Evolutionary conservation across 2,113 vertebrate species (phyloP).

Genomic region (Mellivora capensis): DNA sequence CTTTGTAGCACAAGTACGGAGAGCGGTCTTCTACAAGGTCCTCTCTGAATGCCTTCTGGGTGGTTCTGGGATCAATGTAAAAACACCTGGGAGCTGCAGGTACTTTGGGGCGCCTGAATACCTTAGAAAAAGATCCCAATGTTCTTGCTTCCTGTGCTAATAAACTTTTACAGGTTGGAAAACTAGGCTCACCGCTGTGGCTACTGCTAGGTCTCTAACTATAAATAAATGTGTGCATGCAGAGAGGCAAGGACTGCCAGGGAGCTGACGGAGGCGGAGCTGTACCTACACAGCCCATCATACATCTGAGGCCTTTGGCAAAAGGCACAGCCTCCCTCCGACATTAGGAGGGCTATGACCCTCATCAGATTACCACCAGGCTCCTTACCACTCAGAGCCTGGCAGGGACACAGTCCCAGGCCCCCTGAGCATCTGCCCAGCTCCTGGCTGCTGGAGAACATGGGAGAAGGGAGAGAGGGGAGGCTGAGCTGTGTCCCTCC

Average conservation of each 20-base stretch:
- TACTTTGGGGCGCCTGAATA: neutral
- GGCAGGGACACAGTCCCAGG: neutral
- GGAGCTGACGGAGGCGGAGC: neutral
- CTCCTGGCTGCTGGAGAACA: neutral
- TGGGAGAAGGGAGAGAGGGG: neutral
- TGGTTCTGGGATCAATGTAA: neutral
- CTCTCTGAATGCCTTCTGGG: neutral
- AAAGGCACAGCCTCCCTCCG: neutral
- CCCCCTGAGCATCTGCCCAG: neutral
- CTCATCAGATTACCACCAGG: neutral
- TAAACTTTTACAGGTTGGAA: neutral
- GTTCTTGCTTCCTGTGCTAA: neutral
- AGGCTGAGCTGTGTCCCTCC: neutral
- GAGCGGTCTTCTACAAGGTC: neutral
- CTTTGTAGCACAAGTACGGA: neutral
- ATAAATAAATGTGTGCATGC: neutral
- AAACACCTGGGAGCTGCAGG: neutral
- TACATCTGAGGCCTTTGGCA: rapidly evolving
- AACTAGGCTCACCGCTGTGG: neutral
- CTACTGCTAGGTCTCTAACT: neutral
- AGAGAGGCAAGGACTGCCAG: neutral
- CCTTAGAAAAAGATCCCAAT: neutral
- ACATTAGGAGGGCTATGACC: neutral
- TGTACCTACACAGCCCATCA: neutral
- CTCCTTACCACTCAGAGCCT: neutral